Conservation (phyloP, 2,888 invertebrate species). For the Morpho helenor region DNA sequence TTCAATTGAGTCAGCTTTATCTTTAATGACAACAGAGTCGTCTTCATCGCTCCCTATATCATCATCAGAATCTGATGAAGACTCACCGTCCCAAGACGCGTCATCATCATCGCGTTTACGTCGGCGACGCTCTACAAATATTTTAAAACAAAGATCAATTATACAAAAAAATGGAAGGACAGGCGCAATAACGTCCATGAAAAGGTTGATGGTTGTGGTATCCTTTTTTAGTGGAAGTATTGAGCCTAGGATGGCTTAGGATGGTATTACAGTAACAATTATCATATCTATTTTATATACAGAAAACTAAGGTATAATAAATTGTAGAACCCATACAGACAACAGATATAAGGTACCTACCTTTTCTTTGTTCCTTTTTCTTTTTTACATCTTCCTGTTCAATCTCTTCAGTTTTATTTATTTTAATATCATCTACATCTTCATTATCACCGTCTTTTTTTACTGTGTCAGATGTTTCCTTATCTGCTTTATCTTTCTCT, state of each 20-base stretch:
- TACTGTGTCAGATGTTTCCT: constrained; percentile 48
- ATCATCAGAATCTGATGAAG: constrained; percentile 72
- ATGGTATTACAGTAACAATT: too few relatives aligned
- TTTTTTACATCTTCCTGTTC: constrained; percentile 12
- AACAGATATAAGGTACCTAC: not conserved
- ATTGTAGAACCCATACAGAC: too few relatives aligned
- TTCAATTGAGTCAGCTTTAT: constrained; percentile 72
- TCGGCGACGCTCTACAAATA: constrained; percentile 39
- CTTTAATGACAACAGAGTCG: constrained; percentile 69
- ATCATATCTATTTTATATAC: too few relatives aligned
- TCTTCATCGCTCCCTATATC: constrained; percentile 62
- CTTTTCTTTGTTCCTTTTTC: constrained; percentile 20
- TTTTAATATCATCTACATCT: constrained; percentile 10
- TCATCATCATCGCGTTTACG: constrained; percentile 73
- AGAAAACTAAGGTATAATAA: too few relatives aligned
- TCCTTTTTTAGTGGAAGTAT: too few relatives aligned
- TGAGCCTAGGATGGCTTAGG: too few relatives aligned
- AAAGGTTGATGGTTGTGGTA: too few relatives aligned
- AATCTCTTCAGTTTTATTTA: not conserved
- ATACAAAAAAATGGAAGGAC: too few relatives aligned
- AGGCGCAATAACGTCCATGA: too few relatives aligned
- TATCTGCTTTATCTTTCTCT: constrained; percentile 47
- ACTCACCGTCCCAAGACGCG: constrained; percentile 77
- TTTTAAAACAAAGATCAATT: not conserved
- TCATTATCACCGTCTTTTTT: constrained; percentile 9